Conservation (phyloP, 2,888 invertebrate species). For the Galeruca laticollis region DNA sequence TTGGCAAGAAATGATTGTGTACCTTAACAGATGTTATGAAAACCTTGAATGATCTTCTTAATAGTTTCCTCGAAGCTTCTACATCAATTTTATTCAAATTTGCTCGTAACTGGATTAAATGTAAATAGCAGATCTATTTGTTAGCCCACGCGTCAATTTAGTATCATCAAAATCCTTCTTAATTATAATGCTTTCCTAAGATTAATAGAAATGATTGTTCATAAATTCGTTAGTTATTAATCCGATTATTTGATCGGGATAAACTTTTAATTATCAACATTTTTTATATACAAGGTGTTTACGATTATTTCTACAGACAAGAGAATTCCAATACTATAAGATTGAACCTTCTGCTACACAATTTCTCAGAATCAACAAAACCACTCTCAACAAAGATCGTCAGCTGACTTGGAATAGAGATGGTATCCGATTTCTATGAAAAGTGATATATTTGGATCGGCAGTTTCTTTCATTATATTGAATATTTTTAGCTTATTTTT, state of each 20-base stretch:
- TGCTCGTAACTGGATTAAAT: background rate
- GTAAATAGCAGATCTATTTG: background rate
- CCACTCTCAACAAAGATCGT: conserved; percentile 2
- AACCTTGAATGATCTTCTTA: conserved; percentile 9
- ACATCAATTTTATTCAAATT: background rate
- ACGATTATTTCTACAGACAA: background rate
- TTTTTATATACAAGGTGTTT: background rate
- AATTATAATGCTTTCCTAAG: background rate
- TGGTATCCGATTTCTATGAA: background rate
- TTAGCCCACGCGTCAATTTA: conserved; percentile 22
- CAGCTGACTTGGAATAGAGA: conserved; percentile 1
- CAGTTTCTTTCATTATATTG: too few relatives aligned
- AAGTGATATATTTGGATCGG: too few relatives aligned
- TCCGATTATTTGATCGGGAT: too few relatives aligned
- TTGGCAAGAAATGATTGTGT: too few relatives aligned
- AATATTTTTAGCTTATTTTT: too few relatives aligned
- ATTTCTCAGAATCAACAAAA: conserved; percentile 1
- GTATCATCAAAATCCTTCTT: conserved; percentile 15
- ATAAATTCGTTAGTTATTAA: too few relatives aligned
- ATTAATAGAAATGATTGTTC: too few relatives aligned
- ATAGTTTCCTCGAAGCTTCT: too few relatives aligned
- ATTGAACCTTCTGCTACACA: background rate
- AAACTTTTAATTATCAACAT: too few relatives aligned
- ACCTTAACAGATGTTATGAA: background rate
- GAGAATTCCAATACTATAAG: background rate